Evolutionary conservation across 2,888 invertebrate genomes (phyloP), one percentile per base, ranked within the genome.

Genomic region (Drosophila formosana): DNA sequence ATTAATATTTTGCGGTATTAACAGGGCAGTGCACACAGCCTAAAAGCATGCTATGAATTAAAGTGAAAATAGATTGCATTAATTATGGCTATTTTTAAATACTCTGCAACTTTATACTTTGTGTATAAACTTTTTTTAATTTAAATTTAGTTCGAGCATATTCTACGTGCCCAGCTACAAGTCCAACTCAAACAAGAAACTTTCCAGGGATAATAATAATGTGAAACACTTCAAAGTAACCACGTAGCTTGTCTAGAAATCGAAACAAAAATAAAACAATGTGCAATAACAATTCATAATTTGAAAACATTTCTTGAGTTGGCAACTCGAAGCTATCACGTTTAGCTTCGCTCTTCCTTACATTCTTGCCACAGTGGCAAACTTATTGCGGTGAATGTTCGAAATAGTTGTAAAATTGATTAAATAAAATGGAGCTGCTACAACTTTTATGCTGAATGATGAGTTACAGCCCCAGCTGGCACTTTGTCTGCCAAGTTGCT

Each of bases 371-470:
- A 34, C 49, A 25, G 50, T 43, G 11, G 18, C 30, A 28, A 67
- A 71, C 56, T 80, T 66, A 53, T 41, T 63, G 69, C 66, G 75
- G 79, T 49, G 46, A 58, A 56, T 58, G 70, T 58, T 52, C 52
- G 30, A 61, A 70, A 76, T 41, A 32, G 66, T 56, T 71, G 37
- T 43, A 39, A 58, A 77, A 75, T 70, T 75, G 60, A 72, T 75
- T 65, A 49, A 64, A 72, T 65, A 61, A 61, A 66, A 62, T 64
- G 39, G 8, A 60, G 55, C 50, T 57, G 45, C 47, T 63, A 53
- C 18, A 82, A 87, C 70, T 84, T 72, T 78, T 46, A n/a, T 39
- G 9, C 32, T 46, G 51, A 63, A 37, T 53, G 57, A 62, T 56
- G 51, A 30, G 8, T 37, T 37, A 34, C 26, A 41, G 52, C 6